phyloP scores from a whole-genome alignment of 2,113 vertebrate genomes.

The Danionella cerebrum region DNA sequence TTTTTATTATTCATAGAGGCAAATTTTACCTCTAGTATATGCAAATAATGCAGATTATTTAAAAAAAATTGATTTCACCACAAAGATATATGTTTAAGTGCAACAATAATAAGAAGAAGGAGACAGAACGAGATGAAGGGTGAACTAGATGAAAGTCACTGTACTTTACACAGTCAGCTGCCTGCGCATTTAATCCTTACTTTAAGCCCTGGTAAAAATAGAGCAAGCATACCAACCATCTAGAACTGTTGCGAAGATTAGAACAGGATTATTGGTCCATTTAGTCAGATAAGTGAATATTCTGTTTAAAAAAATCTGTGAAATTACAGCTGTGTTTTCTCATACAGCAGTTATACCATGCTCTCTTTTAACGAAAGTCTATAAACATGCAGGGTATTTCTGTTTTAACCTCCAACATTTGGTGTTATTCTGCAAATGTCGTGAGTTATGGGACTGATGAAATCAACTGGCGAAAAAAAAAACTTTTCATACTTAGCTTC shows the following conservation, averaged over 20 bases:
- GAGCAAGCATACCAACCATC: slow-evolving; percentile 39
- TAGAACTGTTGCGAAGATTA: slow-evolving; percentile 43
- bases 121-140: slow-evolving; percentile 8
- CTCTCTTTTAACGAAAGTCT: no score
- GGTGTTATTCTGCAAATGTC: no score
- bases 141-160: slow-evolving; percentile 27
- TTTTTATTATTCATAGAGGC: no score
- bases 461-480: no score
- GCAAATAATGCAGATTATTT: background rate
- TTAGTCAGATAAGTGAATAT: slow-evolving; percentile 40
- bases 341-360: no score
- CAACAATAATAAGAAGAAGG: background rate
- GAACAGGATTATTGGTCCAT: slow-evolving; percentile 49
- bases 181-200: slow-evolving; percentile 49
- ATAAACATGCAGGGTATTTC: no score
- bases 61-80: background rate
- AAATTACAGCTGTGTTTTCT: no score
- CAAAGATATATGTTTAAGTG: background rate
- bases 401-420: no score
- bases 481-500: no score
- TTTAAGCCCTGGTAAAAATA: slow-evolving; percentile 55
- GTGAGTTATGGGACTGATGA: no score
- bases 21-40: no score
- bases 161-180: slow-evolving; percentile 9
- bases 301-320: no score